Evolutionary conservation across 2,113 vertebrate genomes (phyloP).

Genomic region (Plectropomus leopardus): DNA sequence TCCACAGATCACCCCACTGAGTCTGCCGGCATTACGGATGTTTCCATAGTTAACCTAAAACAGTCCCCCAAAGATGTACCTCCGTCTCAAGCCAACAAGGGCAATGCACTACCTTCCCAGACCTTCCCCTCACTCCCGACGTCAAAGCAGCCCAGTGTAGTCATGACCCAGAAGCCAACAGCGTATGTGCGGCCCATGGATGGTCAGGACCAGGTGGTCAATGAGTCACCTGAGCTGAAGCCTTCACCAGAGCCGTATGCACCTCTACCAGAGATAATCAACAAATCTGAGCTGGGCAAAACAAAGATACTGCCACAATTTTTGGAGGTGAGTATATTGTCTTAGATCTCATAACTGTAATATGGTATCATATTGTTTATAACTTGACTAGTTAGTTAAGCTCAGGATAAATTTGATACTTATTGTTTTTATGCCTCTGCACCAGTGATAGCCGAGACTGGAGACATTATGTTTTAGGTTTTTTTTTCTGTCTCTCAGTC

Average conservation of each 20-base stretch:
- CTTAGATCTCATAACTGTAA: not conserved
- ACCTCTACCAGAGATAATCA: constrained; percentile 83
- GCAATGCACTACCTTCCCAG: constrained; percentile 85
- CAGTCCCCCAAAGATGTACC: constrained; percentile 71
- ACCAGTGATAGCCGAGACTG: too few species aligned
- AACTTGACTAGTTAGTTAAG: too few species aligned
- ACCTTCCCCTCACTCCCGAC: constrained; percentile 88
- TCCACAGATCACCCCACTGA: constrained; percentile 32
- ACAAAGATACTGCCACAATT: constrained; percentile 86
- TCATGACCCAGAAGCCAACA: constrained; percentile 93
- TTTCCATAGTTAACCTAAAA: constrained; percentile 66
- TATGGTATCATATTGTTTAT: not conserved
- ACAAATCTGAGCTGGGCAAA: constrained; percentile 86
- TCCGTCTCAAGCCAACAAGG: constrained; percentile 72
- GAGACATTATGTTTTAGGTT: too few species aligned
- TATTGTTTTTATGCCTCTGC: not conserved
- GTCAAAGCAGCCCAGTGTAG: constrained; percentile 86
- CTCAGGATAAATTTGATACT: not conserved
- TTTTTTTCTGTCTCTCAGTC: too few species aligned
- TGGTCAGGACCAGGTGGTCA: constrained; percentile 91
- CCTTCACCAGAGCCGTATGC: constrained; percentile 85
- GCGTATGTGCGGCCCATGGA: constrained; percentile 98
- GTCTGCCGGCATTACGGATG: constrained; percentile 59
- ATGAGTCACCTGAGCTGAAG: constrained; percentile 91
- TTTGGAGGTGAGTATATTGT: constrained; percentile 87